Evolutionary conservation across 2,888 invertebrate species (phyloP).

Genomic region (Petrolisthes manimaculis): DNA sequence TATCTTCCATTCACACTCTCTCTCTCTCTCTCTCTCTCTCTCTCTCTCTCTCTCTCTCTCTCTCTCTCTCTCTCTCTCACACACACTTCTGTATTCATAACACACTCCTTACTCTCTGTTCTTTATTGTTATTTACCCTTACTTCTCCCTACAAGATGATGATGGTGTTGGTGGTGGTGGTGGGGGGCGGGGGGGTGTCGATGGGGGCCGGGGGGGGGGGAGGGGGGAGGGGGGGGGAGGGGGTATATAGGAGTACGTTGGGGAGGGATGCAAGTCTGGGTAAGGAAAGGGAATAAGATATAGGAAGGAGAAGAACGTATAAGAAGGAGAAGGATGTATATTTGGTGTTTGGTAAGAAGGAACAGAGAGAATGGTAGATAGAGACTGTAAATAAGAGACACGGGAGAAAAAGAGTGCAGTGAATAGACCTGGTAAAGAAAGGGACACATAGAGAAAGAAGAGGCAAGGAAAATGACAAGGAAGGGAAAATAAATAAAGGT

Average conservation of each 20-base stretch:
- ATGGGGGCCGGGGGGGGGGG: not conserved
- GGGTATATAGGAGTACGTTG: not conserved
- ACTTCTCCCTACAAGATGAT: no score
- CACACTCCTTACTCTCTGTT: no score
- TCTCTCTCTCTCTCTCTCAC: slow-evolving; percentile 20
- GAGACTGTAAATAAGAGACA: no score
- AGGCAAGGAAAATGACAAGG: not conserved
- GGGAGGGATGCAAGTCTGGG: not conserved
- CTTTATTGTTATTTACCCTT: no score
- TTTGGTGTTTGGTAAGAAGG: not conserved
- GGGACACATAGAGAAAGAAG: no score
- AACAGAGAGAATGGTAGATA: not conserved
- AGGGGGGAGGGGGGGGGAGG: no score
- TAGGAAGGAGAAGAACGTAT: not conserved
- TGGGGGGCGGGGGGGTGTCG: no score
- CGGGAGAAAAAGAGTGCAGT: no score
- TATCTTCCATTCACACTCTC: no score
- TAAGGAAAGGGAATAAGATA: not conserved
- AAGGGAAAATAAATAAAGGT: not conserved
- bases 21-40: no score
- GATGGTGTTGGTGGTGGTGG: no score
- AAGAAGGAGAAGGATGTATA: not conserved
- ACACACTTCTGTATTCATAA: not conserved
- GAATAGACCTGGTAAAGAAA: no score
- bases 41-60: not conserved